phyloP scores from a whole-genome alignment of 2,797 vertebrate genomes.

The Myiotriccus ornatus region DNA sequence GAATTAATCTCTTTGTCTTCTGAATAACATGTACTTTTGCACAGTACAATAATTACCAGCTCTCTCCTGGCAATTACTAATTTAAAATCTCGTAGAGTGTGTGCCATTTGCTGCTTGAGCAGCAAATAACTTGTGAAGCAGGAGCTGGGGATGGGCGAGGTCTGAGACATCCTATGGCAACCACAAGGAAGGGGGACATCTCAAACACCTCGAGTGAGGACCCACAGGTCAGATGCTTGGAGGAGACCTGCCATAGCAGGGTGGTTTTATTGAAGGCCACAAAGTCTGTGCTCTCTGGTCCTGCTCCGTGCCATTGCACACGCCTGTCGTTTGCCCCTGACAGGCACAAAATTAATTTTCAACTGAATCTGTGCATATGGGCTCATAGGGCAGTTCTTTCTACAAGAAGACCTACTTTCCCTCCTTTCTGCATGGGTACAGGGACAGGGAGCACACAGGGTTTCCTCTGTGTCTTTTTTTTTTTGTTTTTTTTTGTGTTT shows the following conservation, averaged over 20 bases:
- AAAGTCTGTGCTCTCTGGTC: not conserved
- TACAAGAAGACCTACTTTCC: not conserved
- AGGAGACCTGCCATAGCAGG: rapidly evolving
- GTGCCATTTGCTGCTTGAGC: not conserved
- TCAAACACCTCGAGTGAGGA: not conserved
- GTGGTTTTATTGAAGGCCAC: not conserved
- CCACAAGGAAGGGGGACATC: rapidly evolving
- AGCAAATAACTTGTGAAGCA: not conserved
- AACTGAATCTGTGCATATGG: rapidly evolving
- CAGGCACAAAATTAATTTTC: not conserved
- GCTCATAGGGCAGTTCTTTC: not conserved
- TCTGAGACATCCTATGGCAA: not conserved
- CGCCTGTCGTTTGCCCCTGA: not conserved
- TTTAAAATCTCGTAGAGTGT: not conserved
- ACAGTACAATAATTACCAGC: not conserved
- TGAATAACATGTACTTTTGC: not conserved
- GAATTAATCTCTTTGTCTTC: not conserved
- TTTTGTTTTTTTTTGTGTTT: not conserved
- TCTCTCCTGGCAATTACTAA: not conserved
- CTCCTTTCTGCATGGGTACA: rapidly evolving
- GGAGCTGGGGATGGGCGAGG: rapidly evolving
- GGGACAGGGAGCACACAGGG: rapidly evolving
- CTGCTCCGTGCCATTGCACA: not conserved
- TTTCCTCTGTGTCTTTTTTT: not conserved
- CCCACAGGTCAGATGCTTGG: not conserved